Evolutionary conservation across 1,140 invertebrate species (phyloP), one percentile per base, ranked within the genome.

Genomic region (Tetramorium simillimum): DNA sequence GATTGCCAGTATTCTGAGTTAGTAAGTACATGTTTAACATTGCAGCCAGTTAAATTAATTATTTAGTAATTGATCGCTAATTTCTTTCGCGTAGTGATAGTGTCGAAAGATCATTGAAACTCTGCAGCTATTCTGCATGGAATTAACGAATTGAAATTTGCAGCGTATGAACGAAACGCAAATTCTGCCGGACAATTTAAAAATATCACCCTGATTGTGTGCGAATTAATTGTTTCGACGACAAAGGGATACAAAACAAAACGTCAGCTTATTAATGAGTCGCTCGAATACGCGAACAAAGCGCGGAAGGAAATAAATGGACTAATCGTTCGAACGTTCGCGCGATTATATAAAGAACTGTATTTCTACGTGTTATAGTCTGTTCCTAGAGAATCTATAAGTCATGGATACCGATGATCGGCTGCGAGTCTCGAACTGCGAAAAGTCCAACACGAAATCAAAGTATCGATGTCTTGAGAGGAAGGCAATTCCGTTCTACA

Each of bases 101-200:
- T 72, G 40, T 60, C 14, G 18, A 73, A 84, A 60, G 80, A 84
- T 51, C 53, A 72, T 75, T 84, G 56, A 14, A 84, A 73, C 14
- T 40, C 40, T 37, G 69, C 56, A 84, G 80, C 40, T 62, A 46
- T 75, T 73, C 53, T 40, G 80, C 53, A 60, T 46, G 80, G 69
- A 84, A 84, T 84, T 84, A 75, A 84, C 80, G 43, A 84, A 84
- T 43, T 62, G 56, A 84, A 84, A 75, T 84, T 75, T 28, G 40
- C 43, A 58, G 28, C 69, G 28, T 84, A 84, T 21, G 69, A 73
- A 62, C 69, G 28, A 75, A 73, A 75, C n/a, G 51, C 80, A 49
- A 84, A 84, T 84, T 70, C 21, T 56, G 37, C 37, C 49, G 46
- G 33, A 56, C 65, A 33, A 84, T 84, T 84, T 84, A 75, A 84